phyloP scores from a whole-genome alignment of 2,888 invertebrate genomes.

The Mimachlamys varia region DNA sequence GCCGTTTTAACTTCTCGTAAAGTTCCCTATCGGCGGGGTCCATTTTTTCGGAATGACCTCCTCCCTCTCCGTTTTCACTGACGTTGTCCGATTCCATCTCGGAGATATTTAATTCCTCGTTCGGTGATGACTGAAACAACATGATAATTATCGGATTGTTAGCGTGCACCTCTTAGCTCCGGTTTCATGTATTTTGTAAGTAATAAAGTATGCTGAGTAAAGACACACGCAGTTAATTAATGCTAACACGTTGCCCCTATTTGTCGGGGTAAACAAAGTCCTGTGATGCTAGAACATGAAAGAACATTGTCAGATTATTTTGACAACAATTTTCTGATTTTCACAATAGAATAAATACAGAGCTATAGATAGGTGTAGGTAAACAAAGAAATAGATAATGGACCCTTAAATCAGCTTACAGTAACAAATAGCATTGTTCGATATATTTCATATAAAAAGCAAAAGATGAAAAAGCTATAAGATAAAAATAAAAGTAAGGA shows the following conservation, averaged over 20 bases:
- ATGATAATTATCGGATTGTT: slow-evolving; percentile 25
- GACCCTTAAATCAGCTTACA: background rate
- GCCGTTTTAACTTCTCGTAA: slow-evolving; percentile 78
- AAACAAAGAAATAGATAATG: slow-evolving; percentile 1
- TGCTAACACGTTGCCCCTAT: slow-evolving; percentile 22
- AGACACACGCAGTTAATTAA: slow-evolving; percentile 18
- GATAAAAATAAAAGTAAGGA: background rate
- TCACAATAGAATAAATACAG: background rate
- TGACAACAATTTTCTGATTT: slow-evolving; percentile 29
- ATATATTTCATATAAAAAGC: background rate
- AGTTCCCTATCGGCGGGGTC: slow-evolving; percentile 77
- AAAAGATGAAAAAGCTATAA: background rate
- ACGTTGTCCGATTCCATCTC: slow-evolving; percentile 67
- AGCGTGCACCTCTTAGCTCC: slow-evolving; percentile 26
- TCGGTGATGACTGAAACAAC: slow-evolving; percentile 70
- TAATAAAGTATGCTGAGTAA: slow-evolving; percentile 31
- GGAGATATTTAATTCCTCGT: slow-evolving; percentile 72
- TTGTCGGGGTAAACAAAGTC: slow-evolving; percentile 27
- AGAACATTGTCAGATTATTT: background rate
- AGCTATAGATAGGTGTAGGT: background rate
- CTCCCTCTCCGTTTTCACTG: slow-evolving; percentile 68
- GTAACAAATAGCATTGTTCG: background rate
- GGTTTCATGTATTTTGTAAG: slow-evolving; percentile 34
- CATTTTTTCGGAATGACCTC: slow-evolving; percentile 69
- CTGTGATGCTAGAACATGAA: background rate